Evolutionary conservation across 2,888 invertebrate genomes (phyloP), one percentile per base, ranked within the genome.

Genomic region (Asteroscopus sphinx): DNA sequence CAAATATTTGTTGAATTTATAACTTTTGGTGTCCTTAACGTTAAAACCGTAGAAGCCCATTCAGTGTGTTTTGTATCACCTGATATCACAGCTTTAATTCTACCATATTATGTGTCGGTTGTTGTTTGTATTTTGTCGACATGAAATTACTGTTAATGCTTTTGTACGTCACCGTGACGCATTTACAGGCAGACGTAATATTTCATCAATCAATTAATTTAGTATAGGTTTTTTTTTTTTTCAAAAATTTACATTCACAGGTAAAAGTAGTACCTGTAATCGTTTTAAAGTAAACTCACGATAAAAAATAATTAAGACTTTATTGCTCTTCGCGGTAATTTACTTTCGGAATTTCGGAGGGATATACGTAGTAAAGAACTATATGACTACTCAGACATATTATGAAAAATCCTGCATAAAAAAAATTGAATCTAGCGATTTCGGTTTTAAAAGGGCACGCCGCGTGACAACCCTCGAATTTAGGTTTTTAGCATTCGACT

Each of bases 1-100:
- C 67, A 77, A 78, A 82, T 77, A 76, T 82, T 77, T 74, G 67
- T 57, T 65, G 51, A 69, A 75, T 81, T 78, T 77, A 75, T 74
- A 61, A 59, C 64, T 61, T 28, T 62, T 59, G 39, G 37, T 63
- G 60, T 73, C 46, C 64, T 69, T 49, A 66, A 54, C 44, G 21
- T 74, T 60, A 52, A 67, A 51, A 60, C 63, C 41, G 45, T 15
- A 42, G 46, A 54, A 68, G 61, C 51, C 57, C 45, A 47, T 57
- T 42, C 32, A 17, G 59, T 60, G 59, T 71, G 56, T 53, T 63
- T 58, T 40, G 55, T 52, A 61, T 57, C 52, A 49, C 26, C 30
- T 58, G 40, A 47, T 69, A 61, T 45, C 41, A 15, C 17, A 35
- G 41, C 48, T 12, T 59, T 56, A 57, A 48, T 48, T 55, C 37